These are phyloP conservation scores for Chiloscyllium punctatum DNA, from an alignment of 2,797 vertebrate genomes.

Conservation along the genomic window DNA sequence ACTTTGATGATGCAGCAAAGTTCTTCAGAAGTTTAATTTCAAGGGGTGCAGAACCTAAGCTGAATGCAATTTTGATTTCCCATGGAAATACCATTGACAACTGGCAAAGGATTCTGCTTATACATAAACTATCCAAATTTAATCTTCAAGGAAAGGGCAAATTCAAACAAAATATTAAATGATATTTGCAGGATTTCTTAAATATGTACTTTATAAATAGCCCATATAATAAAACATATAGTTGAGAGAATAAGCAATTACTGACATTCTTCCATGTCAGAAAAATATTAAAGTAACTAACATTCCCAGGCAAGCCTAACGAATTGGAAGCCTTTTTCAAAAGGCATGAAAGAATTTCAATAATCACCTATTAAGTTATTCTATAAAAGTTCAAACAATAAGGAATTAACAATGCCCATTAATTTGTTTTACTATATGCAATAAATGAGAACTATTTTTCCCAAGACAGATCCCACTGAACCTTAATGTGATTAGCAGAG, in stretches of 20 bases:
- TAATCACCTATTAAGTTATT: neutral
- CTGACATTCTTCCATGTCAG: neutral
- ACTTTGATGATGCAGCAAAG: neutral
- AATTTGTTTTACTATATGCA: neutral
- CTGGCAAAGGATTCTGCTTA: neutral
- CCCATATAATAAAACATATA: conserved; percentile 27
- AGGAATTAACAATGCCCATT: neutral
- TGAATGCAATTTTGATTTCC: neutral
- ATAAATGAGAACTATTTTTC: neutral
- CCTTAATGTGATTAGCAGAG: neutral
- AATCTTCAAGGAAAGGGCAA: neutral
- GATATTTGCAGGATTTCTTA: neutral
- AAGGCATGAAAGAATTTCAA: conserved; percentile 11
- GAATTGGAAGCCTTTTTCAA: neutral
- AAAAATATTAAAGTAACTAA: neutral
- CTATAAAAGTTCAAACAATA: conserved; percentile 3
- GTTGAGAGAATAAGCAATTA: neutral
- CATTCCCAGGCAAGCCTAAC: neutral
- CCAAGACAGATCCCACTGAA: neutral
- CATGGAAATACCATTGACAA: neutral
- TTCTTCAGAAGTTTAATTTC: neutral
- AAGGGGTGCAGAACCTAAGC: neutral
- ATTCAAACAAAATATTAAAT: neutral
- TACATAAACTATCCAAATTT: neutral
- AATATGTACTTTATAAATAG: neutral